phyloP scores from a whole-genome alignment of 2,888 invertebrate species.

The Ceriagrion tenellum region DNA sequence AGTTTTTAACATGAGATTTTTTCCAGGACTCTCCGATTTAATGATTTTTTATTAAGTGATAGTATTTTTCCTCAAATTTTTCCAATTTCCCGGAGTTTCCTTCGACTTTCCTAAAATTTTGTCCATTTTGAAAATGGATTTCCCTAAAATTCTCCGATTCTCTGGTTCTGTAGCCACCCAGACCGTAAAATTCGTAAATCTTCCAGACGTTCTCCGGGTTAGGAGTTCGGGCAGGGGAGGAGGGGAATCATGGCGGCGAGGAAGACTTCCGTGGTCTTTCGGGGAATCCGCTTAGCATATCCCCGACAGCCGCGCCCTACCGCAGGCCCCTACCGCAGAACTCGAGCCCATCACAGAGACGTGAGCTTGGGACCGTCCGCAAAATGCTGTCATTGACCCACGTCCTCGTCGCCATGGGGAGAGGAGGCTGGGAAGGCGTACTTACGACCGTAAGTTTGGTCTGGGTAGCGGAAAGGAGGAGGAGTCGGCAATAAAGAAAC shows the following conservation, averaged over 20 bases:
- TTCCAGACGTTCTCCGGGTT: too few species aligned
- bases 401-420: not conserved
- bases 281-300: slow-evolving; percentile 57
- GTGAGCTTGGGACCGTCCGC: not conserved
- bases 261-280: not conserved
- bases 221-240: too few species aligned
- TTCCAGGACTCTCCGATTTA: too few species aligned
- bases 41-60: too few species aligned
- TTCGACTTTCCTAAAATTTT: too few species aligned
- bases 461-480: not conserved
- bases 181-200: too few species aligned
- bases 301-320: not conserved
- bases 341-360: not conserved
- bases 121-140: too few species aligned
- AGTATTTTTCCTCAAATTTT: too few species aligned
- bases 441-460: not conserved
- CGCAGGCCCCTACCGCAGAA: not conserved
- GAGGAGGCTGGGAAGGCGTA: not conserved
- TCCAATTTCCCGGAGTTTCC: too few species aligned
- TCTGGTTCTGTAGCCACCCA: too few species aligned
- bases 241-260: not conserved
- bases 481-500: slow-evolving; percentile 44
- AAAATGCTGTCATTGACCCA: slow-evolving; percentile 47
- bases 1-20: too few species aligned
- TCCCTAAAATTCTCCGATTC: too few species aligned